These are phyloP conservation scores for Trissoscelio sp. DNA, from an alignment of 2,888 invertebrate species.

Conservation along the genomic window DNA sequence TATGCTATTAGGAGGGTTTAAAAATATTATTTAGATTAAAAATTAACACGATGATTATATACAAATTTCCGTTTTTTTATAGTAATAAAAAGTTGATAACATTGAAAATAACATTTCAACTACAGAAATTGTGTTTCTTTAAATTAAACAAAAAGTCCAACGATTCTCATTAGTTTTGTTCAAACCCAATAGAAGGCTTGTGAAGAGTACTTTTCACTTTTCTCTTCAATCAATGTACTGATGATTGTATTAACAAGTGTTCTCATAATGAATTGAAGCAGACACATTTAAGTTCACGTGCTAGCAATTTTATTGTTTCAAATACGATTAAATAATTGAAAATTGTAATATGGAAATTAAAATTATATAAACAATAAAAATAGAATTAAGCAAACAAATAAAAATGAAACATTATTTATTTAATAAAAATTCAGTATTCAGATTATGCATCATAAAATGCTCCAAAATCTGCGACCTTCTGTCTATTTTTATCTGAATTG, in stretches of 20 bases:
- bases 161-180: constrained; percentile 35
- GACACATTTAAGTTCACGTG: neutral
- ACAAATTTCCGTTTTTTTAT: too few relatives aligned
- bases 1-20: too few relatives aligned
- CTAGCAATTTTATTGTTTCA: constrained; percentile 4
- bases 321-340: constrained; percentile 1
- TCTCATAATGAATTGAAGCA: constrained; percentile 24
- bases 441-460: neutral
- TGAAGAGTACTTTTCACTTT: constrained; percentile 46
- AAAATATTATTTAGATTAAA: too few relatives aligned
- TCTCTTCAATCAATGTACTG: constrained; percentile 41
- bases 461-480: neutral
- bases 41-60: too few relatives aligned
- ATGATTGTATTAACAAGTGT: constrained; percentile 40
- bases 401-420: constrained; percentile 9
- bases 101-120: too few relatives aligned
- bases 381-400: constrained; percentile 3
- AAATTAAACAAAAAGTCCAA: constrained; percentile 14
- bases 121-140: too few relatives aligned
- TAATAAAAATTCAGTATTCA: neutral
- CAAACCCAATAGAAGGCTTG: constrained; percentile 20
- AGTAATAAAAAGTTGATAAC: too few relatives aligned
- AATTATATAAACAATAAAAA: too few relatives aligned
- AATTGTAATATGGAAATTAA: too few relatives aligned
- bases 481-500: constrained; percentile 32